Evolutionary conservation across 2,797 vertebrate genomes (phyloP).

Genomic region (Harpagifer antarcticus): DNA sequence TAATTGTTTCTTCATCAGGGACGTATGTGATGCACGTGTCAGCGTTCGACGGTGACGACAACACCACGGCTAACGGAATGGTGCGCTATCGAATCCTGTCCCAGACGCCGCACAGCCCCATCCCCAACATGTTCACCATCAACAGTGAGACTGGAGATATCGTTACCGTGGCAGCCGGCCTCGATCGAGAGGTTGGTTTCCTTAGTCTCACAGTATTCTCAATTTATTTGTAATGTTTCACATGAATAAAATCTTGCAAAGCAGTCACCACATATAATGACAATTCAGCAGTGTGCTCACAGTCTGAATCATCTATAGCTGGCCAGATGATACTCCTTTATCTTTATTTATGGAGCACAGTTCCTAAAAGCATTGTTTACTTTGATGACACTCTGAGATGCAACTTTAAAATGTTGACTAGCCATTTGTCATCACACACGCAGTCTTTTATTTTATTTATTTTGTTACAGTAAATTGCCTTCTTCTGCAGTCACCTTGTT

Average conservation of each 20-base stretch:
- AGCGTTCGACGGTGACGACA: slow-evolving; percentile 93
- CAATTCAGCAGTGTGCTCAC: not conserved
- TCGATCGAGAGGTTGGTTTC: slow-evolving; percentile 93
- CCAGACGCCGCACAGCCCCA: slow-evolving; percentile 94
- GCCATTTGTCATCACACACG: slow-evolving; percentile 46
- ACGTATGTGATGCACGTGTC: slow-evolving; percentile 97
- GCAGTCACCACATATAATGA: not conserved
- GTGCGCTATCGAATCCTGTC: slow-evolving; percentile 94
- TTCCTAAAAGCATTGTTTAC: slow-evolving; percentile 45
- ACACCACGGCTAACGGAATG: slow-evolving; percentile 95
- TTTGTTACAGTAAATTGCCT: slow-evolving; percentile 62
- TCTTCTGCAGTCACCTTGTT: slow-evolving; percentile 74
- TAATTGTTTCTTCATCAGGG: slow-evolving; percentile 76
- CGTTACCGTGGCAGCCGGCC: slow-evolving; percentile 93
- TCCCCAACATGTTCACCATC: slow-evolving; percentile 98
- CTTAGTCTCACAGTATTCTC: not conserved
- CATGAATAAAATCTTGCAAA: not conserved
- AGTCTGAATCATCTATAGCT: slow-evolving; percentile 5
- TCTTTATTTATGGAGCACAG: slow-evolving; percentile 23
- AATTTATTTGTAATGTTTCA: not conserved
- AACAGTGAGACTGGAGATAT: slow-evolving; percentile 97
- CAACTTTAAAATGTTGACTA: slow-evolving; percentile 46
- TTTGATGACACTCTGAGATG: slow-evolving; percentile 43
- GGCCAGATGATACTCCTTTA: slow-evolving; percentile 12
- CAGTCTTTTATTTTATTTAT: not conserved